These are phyloP conservation scores for Hypanus sabinus DNA, from an alignment of 2,113 vertebrate species.

Conservation along the genomic window DNA sequence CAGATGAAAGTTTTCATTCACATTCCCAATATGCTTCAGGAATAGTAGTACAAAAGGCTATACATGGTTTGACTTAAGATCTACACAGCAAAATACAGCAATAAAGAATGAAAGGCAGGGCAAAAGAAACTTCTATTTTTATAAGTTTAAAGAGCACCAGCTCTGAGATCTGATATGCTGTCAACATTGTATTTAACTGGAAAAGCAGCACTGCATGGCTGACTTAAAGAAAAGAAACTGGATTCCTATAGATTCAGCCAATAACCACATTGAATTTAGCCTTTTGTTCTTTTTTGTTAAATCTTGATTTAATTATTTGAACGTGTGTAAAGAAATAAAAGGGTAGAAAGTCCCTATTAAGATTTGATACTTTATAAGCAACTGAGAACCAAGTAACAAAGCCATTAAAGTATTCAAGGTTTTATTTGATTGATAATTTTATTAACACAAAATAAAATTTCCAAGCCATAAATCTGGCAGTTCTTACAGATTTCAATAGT, in stretches of 20 bases:
- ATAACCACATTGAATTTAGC: neutral
- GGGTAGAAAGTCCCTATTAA: neutral
- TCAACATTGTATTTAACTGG: neutral
- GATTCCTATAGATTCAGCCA: neutral
- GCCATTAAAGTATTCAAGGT: neutral
- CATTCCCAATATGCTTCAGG: neutral
- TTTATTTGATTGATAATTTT: constrained; percentile 21
- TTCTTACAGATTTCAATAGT: neutral
- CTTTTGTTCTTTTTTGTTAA: neutral
- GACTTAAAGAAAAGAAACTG: neutral
- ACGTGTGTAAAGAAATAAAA: neutral
- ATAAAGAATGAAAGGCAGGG: neutral
- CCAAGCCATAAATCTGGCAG: constrained; percentile 13
- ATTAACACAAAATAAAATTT: constrained; percentile 36
- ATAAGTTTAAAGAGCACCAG: neutral
- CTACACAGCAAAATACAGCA: neutral
- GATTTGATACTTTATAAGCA: neutral
- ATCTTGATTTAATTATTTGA: neutral
- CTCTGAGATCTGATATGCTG: neutral
- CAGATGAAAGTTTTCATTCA: neutral
- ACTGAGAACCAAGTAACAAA: neutral
- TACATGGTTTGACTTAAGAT: neutral
- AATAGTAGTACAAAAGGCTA: neutral
- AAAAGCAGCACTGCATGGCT: neutral
- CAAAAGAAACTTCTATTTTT: neutral